Percentiles rank a stretch among this genome's conserved stretches.
These are phyloP conservation scores for Portevinia maculata DNA, from an alignment of 2,888 invertebrate genomes.

Conservation along the genomic window DNA sequence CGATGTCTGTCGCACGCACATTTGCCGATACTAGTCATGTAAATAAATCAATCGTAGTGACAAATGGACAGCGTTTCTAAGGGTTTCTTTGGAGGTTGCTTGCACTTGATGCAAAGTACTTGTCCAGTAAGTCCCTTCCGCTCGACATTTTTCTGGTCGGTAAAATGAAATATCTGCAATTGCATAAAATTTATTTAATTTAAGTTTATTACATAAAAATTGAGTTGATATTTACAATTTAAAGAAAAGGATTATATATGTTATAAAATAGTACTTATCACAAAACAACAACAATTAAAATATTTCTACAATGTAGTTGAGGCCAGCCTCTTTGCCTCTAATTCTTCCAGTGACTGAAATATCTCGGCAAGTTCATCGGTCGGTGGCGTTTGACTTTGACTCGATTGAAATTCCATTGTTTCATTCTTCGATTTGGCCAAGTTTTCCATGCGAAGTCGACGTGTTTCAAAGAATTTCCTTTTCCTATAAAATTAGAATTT, in stretches of 20 bases:
- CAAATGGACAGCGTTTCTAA: too few relatives aligned
- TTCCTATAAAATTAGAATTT: constrained; percentile 75
- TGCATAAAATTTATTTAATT: too few relatives aligned
- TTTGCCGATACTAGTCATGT: too few relatives aligned
- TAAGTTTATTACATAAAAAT: background rate
- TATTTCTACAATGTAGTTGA: constrained; percentile 9
- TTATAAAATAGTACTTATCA: background rate
- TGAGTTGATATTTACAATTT: background rate
- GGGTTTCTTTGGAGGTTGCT: too few relatives aligned
- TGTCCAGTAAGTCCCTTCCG: too few relatives aligned
- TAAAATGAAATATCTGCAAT: too few relatives aligned
- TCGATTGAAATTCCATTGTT: constrained; percentile 77
- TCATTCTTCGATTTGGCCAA: constrained; percentile 73
- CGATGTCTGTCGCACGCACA: too few relatives aligned
- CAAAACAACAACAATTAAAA: background rate
- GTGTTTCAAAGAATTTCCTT: constrained; percentile 76
- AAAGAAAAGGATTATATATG: background rate
- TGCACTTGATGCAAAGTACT: too few relatives aligned
- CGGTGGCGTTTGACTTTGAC: constrained; percentile 77
- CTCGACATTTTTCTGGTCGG: too few relatives aligned
- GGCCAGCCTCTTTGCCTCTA: constrained; percentile 50
- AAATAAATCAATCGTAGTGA: too few relatives aligned
- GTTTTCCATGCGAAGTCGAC: constrained; percentile 75
- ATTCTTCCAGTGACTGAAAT: constrained; percentile 54
- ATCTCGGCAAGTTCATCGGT: constrained; percentile 51